Evolutionary conservation across 2,797 vertebrate genomes (phyloP), one percentile per base, ranked within the genome.

Genomic region (Gouania willdenowi): DNA sequence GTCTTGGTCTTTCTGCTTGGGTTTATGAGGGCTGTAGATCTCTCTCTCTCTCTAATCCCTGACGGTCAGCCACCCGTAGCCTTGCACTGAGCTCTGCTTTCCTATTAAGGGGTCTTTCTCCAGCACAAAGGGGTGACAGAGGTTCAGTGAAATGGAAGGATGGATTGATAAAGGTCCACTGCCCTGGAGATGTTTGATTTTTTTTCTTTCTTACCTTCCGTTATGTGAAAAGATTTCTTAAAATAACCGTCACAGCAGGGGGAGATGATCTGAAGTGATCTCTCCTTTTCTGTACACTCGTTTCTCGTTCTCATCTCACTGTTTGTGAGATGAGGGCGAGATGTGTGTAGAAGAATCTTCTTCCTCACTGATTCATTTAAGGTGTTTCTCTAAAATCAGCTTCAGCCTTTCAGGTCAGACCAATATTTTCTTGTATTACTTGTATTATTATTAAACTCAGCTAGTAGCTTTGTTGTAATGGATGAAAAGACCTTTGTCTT

Each of bases 91-190:
- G 29, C 21, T 15, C 40, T 33, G 54, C 41, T 60, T 75, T 75
- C 83, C 81, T 80, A 75, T 82, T 85, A 84, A 79, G 81, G 79
- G 44, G 19, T 49, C 21, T 28, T 23, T 62, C 10, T 8, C 9
- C 39, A 35, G 18, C 8, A n/a, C 39, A 32, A 10, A 7, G 40
- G 41, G 42, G 60, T 14, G 63, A 73, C 52, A 41, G 39, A 20
- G 4, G 31, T 52, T 46, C 37, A 46, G 15, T 18, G 35, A 14
- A 21, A 45, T 41, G 19, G 25, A 41, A 45, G 17, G 44, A 51
- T 32, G 23, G 44, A 35, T 25, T 21, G 50, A 33, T 29, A 28
- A 30, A 66, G 15, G 48, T 22, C 35, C 37, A 33, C 27, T 45
- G 55, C 39, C 26, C 12, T 4, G 1, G 17, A 18, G 26, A 16